Conservation (phyloP, 2,797 vertebrate species). For the Gorsachius magnificus region DNA sequence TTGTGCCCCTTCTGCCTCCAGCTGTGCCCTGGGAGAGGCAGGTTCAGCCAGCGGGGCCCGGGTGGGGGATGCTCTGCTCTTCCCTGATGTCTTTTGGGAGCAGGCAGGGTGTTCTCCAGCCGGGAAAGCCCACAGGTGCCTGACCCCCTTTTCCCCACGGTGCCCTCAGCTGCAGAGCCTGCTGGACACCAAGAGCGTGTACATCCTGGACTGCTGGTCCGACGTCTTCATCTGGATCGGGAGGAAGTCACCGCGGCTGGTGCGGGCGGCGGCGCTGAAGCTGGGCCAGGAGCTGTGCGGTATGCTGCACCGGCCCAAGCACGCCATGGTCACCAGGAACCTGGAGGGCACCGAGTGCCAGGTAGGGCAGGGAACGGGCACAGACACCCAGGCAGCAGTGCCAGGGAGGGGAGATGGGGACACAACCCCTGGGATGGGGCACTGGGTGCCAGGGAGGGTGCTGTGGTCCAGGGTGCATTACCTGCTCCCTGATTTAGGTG, state of each 20-base stretch:
- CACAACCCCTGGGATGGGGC: not conserved
- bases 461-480: fast-evolving
- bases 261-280: conserved; percentile 93
- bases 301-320: conserved; percentile 96
- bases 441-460: not conserved
- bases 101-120: not conserved
- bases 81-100: fast-evolving
- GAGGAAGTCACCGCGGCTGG: conserved; percentile 91
- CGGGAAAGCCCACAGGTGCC: fast-evolving
- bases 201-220: conserved; percentile 97
- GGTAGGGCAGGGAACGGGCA: conserved; percentile 64
- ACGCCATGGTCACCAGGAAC: conserved; percentile 90
- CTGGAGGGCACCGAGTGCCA: conserved; percentile 95
- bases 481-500: conserved; percentile 75
- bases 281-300: conserved; percentile 95
- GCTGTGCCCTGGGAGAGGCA: conserved; percentile 6
- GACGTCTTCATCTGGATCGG: conserved; percentile 99
- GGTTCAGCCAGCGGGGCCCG: not conserved
- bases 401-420: fast-evolving
- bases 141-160: not conserved
- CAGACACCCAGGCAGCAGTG: fast-evolving
- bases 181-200: conserved; percentile 94
- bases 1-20: not conserved
- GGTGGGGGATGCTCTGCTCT: not conserved
- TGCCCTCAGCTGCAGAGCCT: conserved; percentile 87